These are phyloP conservation scores for Nemapogon koenigi DNA, from an alignment of 2,888 invertebrate species.

Conservation along the genomic window DNA sequence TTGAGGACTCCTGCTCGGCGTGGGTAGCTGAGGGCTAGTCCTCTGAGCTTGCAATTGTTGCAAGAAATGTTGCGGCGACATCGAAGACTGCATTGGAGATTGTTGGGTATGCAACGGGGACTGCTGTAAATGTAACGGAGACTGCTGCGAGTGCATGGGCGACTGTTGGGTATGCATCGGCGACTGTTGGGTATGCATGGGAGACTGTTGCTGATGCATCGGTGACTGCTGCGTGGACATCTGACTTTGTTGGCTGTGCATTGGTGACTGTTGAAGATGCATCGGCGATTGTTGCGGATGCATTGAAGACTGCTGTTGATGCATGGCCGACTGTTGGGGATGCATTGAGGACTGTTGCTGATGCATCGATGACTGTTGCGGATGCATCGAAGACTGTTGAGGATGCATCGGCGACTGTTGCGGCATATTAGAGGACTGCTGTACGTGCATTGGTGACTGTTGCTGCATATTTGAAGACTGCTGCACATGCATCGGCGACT, in stretches of 20 bases:
- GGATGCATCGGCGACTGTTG: constrained; percentile 34
- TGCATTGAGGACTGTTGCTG: constrained; percentile 31
- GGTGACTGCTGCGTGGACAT: constrained; percentile 24
- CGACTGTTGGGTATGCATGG: constrained; percentile 11
- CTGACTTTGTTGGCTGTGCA: constrained; percentile 12
- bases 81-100: constrained; percentile 19
- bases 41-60: constrained; percentile 51
- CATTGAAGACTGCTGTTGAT: constrained; percentile 19
- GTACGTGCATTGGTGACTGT: constrained; percentile 25
- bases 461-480: constrained; percentile 16
- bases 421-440: constrained; percentile 24
- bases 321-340: constrained; percentile 17
- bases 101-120: constrained; percentile 26
- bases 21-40: constrained; percentile 53
- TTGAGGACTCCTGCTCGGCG: constrained; percentile 57
- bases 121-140: constrained; percentile 26
- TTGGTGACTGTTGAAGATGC: constrained; percentile 26
- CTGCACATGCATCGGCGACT: constrained; percentile 35
- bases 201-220: constrained; percentile 25
- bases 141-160: constrained; percentile 23
- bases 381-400: constrained; percentile 44
- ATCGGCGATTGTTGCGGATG: constrained; percentile 28
- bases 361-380: constrained; percentile 48
- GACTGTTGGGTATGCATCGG: constrained; percentile 30
- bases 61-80: constrained; percentile 34